Base-by-base conservation (phyloP, 2,797 vertebrate species). In the Fratercula arctica region DNA sequence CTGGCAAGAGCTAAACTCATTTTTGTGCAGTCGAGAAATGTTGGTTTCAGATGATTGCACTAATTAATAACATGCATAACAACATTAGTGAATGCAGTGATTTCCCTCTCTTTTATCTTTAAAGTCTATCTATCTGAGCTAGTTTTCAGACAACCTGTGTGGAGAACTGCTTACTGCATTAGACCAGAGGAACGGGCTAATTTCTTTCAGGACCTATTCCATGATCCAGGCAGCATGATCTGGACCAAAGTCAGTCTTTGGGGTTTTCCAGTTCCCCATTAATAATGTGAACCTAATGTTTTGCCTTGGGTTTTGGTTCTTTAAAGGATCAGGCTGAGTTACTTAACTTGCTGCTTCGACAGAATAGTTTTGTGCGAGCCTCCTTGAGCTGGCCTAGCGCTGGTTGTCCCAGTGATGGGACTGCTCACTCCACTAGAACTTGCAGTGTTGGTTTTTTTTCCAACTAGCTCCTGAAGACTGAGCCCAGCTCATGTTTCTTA, bases 21-120 rank as follows among this genome's bases (percentile, higher is more conserved):
- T 95, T 95, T 77, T 89, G 51, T 76, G 41, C 31, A 24, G 64
- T 79, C 0, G 0, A 90, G 81, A 91, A 89, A 85, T 1, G 15
- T 45, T 92, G 61, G 53, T 64, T 90, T 93, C 45, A 83, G 66
- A 64, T 90, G 41, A 89, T 94, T 74, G 29, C 21, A 4, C 57
- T 94, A 85, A 94, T 92, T 83, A 92, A 72, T 87, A 94, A 80
- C 77, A 74, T 50, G 46, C 21, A 54, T 21, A 68, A 41, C 31
- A 66, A 37, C 41, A 41, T 85, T 85, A 87, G 21, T 4, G 4
- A 92, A 56, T 83, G 66, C 67, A 75, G 53, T 43, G 60, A 51
- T 92, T 89, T 93, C 11, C 48, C 26, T 89, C 35, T 26, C 16
- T 94, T 85, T 74, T 41, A 35, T 46, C 51, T 85, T 78, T 79